Evolutionary conservation across 2,797 vertebrate species (phyloP).

Genomic region (Sebastes matsubarae): DNA sequence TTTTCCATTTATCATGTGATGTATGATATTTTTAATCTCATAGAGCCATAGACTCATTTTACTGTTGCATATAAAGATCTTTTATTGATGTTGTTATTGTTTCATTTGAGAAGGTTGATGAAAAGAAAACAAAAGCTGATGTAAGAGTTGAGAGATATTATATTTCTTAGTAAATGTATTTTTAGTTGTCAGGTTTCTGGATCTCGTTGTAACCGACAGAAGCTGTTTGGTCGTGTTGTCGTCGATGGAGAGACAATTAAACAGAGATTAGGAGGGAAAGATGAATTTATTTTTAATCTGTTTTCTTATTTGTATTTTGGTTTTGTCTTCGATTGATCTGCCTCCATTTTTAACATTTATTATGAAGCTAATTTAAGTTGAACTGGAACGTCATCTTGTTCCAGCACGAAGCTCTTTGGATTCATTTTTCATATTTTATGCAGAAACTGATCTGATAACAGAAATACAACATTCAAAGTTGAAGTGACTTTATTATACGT

Average conservation of each 20-base stretch:
- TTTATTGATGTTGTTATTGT: neutral
- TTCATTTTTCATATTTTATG: neutral
- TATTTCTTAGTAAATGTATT: slow-evolving; percentile 8
- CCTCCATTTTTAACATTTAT: neutral
- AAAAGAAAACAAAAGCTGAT: neutral
- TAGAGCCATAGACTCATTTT: slow-evolving; percentile 16
- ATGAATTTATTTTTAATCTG: neutral
- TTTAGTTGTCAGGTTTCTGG: neutral
- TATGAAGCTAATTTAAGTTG: neutral
- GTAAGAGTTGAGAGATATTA: neutral
- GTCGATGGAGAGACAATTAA: neutral
- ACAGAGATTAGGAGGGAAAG: neutral
- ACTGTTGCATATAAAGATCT: neutral
- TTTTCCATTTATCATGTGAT: slow-evolving; percentile 9
- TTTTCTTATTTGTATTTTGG: neutral
- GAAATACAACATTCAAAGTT: neutral
- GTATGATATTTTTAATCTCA: slow-evolving; percentile 1
- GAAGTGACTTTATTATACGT: neutral
- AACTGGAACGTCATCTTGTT: neutral
- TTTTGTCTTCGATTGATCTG: neutral
- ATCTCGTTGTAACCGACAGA: neutral
- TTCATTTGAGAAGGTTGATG: slow-evolving; percentile 3
- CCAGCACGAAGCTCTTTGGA: neutral
- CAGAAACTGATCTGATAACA: neutral
- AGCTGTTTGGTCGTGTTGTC: neutral